These are phyloP conservation scores for Porites rus DNA, from an alignment of 92 coral and sea anemone species.

Conservation along the genomic window DNA sequence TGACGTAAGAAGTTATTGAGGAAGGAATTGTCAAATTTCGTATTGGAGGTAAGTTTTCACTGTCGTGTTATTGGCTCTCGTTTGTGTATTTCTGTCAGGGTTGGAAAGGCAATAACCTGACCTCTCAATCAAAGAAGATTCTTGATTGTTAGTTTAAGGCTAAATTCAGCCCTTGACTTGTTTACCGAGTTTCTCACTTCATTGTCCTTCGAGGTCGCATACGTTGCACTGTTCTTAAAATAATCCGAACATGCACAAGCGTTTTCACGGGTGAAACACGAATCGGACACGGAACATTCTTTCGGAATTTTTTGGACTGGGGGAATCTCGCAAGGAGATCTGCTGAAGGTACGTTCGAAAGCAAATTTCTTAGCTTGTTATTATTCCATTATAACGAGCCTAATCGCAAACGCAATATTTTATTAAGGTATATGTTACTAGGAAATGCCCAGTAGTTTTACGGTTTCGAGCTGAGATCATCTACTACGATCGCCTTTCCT, in stretches of 20 bases:
- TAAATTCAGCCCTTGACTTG: conserved; percentile 27
- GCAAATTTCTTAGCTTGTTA: too few relatives aligned
- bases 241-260: background rate
- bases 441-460: too few relatives aligned
- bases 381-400: too few relatives aligned
- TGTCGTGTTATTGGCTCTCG: background rate
- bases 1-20: background rate
- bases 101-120: background rate
- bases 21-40: background rate
- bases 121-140: conserved; percentile 23
- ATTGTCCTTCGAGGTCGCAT: conserved; percentile 11
- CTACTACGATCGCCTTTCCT: too few relatives aligned
- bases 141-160: conserved; percentile 10
- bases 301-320: background rate
- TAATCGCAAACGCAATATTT: too few relatives aligned
- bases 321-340: background rate
- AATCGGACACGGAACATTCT: background rate
- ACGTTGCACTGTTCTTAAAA: background rate
- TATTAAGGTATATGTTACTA: too few relatives aligned
- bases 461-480: too few relatives aligned
- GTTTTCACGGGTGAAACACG: background rate
- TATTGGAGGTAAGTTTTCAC: background rate
- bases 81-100: background rate
- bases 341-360: conserved; percentile 2
- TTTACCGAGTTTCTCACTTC: conserved; percentile 13